phyloP scores from a whole-genome alignment of 2,113 vertebrate genomes.

The Laticauda laticaudata region DNA sequence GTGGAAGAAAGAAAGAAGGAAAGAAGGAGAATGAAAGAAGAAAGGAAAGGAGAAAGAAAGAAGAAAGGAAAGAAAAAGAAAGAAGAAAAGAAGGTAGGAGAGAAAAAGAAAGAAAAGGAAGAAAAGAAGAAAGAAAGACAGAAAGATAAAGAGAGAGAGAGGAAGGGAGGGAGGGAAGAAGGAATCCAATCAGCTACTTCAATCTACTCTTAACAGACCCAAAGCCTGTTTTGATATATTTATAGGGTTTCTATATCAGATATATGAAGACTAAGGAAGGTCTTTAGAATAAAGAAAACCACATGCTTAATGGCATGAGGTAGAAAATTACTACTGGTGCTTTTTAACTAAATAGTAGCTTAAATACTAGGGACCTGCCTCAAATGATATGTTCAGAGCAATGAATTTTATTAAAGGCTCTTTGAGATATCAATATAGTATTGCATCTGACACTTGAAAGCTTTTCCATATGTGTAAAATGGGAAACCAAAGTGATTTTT shows the following conservation, averaged over 20 bases:
- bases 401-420: constrained; percentile 60
- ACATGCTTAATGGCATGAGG: constrained; percentile 62
- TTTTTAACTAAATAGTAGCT: constrained; percentile 63
- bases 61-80: no score
- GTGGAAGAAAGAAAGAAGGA: constrained; percentile 23
- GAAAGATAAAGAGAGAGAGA: background rate
- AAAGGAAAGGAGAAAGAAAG: background rate
- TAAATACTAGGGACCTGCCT: constrained; percentile 44
- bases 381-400: constrained; percentile 44
- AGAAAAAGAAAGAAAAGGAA: background rate
- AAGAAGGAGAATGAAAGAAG: background rate
- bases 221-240: constrained; percentile 60
- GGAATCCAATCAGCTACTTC: constrained; percentile 65
- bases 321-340: constrained; percentile 61
- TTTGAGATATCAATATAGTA: constrained; percentile 37
- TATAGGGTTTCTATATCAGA: constrained; percentile 69
- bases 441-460: constrained; percentile 57
- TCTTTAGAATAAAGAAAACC: constrained; percentile 61
- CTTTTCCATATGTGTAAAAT: constrained; percentile 51
- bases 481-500: constrained; percentile 12
- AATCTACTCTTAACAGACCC: constrained; percentile 56
- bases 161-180: accelerated
- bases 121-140: no score
- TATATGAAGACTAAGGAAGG: constrained; percentile 64
- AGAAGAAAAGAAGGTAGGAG: background rate